Evolutionary conservation across 2,113 vertebrate species (phyloP), one percentile per base, ranked within the genome.

Genomic region (Reinhardtius hippoglossoides): DNA sequence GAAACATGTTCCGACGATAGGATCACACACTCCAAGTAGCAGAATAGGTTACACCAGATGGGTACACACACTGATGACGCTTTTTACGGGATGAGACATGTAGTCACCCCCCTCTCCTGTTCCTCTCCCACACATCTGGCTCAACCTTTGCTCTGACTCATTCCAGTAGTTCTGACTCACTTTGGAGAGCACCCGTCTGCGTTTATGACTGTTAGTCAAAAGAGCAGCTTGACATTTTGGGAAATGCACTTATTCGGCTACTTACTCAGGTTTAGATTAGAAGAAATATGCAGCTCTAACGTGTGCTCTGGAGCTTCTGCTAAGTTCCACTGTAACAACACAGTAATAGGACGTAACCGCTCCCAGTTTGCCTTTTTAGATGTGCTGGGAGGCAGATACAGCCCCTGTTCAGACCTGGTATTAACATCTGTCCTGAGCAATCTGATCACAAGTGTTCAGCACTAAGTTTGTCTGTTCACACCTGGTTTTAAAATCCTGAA

Each of bases 61-160:
- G 42, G 48, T 52, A 73, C 68, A 46, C 78, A 40, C 20, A 48
- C 52, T 46, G 80, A 82, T 56, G 82, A 76, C 7, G 1, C 18
- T 42, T 82, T 48, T 27, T 66, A 37, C 85, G 86, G 78, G 88
- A 82, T 65, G 57, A 61, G 67, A 87, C 74, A 12, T 78, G 81
- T 83, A 82, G 7, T 67, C 67, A 9, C 60, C 72, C 48, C 18
- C 10, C 3, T 21, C 56, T 65, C 63, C 62, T 7, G 1, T 48
- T 8, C 74, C 67, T 78, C 69, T 80, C 73, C 62, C 87, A 74
- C 74, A 86, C 88, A 88, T 85, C 78, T 88, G 78, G 77, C 62
- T 76, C 66, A 67, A 21, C 71, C 14, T 35, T 61, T 35, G 3
- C 40, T 56, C 54, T 83, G 74, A 87, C 60, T 82, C 71, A 73